phyloP scores from a whole-genome alignment of 1,140 invertebrate species.

The Octopus bimaculoides region DNA sequence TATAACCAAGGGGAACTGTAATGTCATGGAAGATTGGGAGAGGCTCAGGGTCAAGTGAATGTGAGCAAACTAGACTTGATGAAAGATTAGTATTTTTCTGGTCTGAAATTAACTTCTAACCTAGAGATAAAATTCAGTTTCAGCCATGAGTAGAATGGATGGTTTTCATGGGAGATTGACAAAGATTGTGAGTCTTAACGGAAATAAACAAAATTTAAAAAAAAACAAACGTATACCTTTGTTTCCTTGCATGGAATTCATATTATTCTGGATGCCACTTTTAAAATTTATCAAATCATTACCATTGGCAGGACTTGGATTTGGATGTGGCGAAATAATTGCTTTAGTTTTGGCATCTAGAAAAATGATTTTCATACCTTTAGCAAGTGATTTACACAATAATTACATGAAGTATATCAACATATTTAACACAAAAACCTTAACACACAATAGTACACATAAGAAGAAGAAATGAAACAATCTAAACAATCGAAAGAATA shows the following conservation, averaged over 20 bases:
- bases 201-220: not conserved
- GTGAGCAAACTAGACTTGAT: not conserved
- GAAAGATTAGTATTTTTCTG: not conserved
- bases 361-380: not conserved
- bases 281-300: constrained; percentile 15
- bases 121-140: not conserved
- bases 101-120: not conserved
- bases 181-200: not conserved
- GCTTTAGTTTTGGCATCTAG: not conserved
- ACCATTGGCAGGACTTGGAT: constrained; percentile 12
- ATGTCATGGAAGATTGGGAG: no score
- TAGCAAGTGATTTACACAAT: no score
- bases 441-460: no score
- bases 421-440: no score
- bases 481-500: no score
- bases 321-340: constrained; percentile 5
- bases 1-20: no score
- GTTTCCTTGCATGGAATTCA: not conserved
- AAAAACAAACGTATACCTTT: not conserved
- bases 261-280: constrained; percentile 13
- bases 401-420: no score
- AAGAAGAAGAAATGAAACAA: no score
- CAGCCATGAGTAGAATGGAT: not conserved
- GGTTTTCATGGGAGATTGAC: not conserved
- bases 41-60: not conserved